A percentile compares a stretch with the other conserved stretches of the same genome.
phyloP scores from a whole-genome alignment of 2,797 vertebrate genomes.

The Steatocranus sp. region DNA sequence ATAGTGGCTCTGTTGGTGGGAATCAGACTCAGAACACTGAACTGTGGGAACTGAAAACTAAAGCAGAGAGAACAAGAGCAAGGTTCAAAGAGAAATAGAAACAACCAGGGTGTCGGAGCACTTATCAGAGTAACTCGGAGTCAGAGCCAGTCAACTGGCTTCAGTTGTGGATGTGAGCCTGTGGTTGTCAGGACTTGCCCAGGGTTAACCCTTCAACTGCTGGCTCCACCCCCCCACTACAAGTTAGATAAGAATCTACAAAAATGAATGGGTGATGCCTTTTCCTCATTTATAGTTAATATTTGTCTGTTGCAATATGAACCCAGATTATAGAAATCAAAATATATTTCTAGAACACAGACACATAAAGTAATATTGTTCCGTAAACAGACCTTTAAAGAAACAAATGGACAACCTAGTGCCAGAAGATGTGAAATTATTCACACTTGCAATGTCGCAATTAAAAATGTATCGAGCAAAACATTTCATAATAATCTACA shows the following conservation, averaged over 20 bases:
- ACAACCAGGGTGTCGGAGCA: not conserved
- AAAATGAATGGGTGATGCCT: not conserved
- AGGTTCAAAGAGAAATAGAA: not conserved
- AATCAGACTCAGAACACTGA: not conserved
- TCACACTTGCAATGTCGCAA: not conserved
- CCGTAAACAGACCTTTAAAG: not conserved
- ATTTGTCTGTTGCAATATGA: not conserved
- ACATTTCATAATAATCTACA: not conserved
- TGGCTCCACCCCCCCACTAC: not conserved
- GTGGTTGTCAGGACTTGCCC: not conserved
- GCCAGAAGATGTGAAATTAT: not conserved
- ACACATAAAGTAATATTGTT: not conserved
- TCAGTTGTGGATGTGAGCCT: not conserved
- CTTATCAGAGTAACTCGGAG: not conserved
- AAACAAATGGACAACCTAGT: not conserved
- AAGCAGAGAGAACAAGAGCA: not conserved
- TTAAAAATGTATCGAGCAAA: not conserved
- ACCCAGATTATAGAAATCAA: not conserved
- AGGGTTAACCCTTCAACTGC: not conserved
- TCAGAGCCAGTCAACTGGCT: not conserved
- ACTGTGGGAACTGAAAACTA: constrained; percentile 24
- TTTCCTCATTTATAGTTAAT: not conserved
- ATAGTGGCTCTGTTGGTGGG: constrained; percentile 7
- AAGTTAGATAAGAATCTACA: not conserved
- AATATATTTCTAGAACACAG: not conserved